These are phyloP conservation scores for Cheilosia vulpina DNA, from an alignment of 2,888 invertebrate species.

Conservation along the genomic window DNA sequence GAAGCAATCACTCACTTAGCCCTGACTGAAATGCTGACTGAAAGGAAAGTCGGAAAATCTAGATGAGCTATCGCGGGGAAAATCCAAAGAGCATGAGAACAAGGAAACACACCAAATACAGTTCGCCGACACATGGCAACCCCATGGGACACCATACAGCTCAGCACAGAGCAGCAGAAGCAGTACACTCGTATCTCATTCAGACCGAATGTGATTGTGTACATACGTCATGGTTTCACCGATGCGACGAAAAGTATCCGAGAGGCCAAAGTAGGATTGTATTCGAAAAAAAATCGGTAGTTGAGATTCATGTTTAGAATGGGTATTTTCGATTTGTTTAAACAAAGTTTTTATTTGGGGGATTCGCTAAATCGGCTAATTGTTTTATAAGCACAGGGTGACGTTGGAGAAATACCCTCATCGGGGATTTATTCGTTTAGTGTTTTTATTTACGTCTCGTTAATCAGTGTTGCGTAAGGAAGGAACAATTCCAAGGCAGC, in stretches of 20 bases:
- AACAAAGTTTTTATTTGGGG: constrained; percentile 4
- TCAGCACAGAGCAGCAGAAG: background rate
- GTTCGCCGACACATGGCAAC: constrained; percentile 70
- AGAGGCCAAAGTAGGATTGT: constrained; percentile 28
- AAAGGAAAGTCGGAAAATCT: constrained; percentile 65
- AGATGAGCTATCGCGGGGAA: constrained; percentile 47
- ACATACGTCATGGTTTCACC: constrained; percentile 48
- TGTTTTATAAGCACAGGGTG: constrained; percentile 43
- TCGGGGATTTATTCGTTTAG: background rate
- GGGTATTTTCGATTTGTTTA: constrained; percentile 1
- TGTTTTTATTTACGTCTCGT: too few relatives aligned
- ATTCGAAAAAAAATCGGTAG: constrained; percentile 9
- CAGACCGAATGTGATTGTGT: background rate
- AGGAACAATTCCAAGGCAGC: too few relatives aligned
- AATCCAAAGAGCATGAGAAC: constrained; percentile 45
- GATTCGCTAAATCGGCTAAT: constrained; percentile 15
- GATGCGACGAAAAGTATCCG: constrained; percentile 10
- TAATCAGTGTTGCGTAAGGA: too few relatives aligned
- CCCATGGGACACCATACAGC: constrained; percentile 44
- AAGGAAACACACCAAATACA: constrained; percentile 5
- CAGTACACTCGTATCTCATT: constrained; percentile 10
- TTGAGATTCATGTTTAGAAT: constrained; percentile 21
- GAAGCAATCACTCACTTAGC: constrained; percentile 72
- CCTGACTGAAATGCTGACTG: constrained; percentile 65
- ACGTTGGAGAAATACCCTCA: background rate